These are phyloP conservation scores for Phoebastria nigripes DNA, from an alignment of 2,797 vertebrate species.

Conservation along the genomic window DNA sequence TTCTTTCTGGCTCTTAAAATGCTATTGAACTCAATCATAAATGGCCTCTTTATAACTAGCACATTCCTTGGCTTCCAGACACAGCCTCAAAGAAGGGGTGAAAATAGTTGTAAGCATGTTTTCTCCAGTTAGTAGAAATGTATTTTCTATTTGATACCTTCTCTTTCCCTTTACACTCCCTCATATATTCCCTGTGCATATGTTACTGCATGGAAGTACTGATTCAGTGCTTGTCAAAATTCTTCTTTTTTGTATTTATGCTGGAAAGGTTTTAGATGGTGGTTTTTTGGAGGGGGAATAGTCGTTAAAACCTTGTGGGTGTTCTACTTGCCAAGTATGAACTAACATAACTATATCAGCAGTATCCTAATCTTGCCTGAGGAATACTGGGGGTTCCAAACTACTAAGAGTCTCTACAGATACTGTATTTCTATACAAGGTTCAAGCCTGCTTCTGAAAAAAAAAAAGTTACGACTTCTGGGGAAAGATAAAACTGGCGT, in stretches of 20 bases:
- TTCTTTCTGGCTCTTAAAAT: conserved; percentile 44
- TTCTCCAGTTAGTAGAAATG: background rate
- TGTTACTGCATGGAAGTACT: background rate
- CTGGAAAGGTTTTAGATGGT: background rate
- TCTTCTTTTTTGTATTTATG: background rate
- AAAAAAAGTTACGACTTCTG: background rate
- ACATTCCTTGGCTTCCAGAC: conserved; percentile 53
- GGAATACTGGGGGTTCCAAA: background rate
- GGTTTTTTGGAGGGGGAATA: background rate
- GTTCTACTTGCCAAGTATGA: background rate
- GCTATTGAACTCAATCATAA: conserved; percentile 45
- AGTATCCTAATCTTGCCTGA: background rate
- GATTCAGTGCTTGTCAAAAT: background rate
- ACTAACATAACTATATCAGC: background rate
- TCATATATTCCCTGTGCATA: background rate
- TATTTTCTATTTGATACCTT: background rate
- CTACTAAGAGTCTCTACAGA: background rate
- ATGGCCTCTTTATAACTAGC: conserved; percentile 54
- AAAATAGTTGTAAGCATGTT: conserved; percentile 23
- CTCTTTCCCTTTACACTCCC: background rate
- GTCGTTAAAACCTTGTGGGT: background rate
- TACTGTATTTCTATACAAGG: background rate
- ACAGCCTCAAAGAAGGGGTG: conserved; percentile 28
- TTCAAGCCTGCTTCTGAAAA: background rate
- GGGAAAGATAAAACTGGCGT: background rate